Conservation (phyloP, 2,797 vertebrate species). For the Psittacula echo region DNA sequence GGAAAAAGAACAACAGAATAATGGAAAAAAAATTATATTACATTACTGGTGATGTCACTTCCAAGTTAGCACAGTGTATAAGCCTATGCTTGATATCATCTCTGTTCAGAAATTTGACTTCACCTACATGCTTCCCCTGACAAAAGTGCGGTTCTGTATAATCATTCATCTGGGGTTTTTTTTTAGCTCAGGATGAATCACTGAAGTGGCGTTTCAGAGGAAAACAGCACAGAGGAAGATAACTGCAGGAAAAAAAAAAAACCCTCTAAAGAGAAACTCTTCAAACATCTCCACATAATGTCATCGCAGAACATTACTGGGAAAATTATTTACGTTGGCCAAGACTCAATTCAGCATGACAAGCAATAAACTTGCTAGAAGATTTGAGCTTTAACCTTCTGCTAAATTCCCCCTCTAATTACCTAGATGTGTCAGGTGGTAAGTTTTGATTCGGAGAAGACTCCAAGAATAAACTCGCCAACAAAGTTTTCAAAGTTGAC, state of each 20-base stretch:
- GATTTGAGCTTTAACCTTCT: constrained; percentile 31
- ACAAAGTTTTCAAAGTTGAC: no score
- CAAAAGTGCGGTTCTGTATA: background rate
- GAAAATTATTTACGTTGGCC: background rate
- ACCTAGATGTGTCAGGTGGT: constrained; percentile 18
- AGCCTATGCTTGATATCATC: background rate
- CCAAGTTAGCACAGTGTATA: background rate
- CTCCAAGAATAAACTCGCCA: no score
- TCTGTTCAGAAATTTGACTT: background rate
- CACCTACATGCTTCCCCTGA: background rate
- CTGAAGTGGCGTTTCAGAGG: background rate
- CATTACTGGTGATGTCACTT: background rate
- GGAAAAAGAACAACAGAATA: background rate
- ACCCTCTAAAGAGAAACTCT: background rate
- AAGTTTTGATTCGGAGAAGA: background rate
- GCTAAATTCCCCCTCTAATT: constrained; percentile 18
- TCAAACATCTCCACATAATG: background rate
- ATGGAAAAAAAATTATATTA: background rate
- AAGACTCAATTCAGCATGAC: constrained; percentile 6
- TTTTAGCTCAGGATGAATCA: background rate
- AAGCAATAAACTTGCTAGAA: constrained; percentile 13
- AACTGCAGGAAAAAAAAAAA: background rate
- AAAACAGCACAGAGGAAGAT: background rate
- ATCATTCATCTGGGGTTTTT: background rate
- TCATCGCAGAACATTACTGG: background rate